A percentile compares a stretch with the other conserved stretches of the same genome.
Conservation (phyloP, 2,113 vertebrate species). For the Octodon degus region DNA sequence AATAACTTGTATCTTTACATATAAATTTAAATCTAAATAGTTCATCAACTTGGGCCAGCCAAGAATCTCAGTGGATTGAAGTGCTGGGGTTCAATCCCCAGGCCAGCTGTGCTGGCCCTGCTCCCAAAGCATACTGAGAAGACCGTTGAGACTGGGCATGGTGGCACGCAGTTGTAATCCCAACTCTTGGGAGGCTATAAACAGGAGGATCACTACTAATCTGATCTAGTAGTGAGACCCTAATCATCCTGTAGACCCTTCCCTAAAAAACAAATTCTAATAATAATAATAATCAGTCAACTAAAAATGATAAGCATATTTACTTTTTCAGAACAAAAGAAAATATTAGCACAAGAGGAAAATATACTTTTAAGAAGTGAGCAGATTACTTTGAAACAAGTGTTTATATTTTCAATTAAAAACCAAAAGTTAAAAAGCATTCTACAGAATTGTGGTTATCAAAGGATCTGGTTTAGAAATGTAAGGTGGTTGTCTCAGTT, state of each 20-base stretch:
- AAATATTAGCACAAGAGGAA: neutral
- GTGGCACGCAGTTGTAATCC: no score
- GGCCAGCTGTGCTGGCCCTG: no score
- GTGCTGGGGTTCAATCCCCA: no score
- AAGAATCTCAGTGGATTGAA: no score
- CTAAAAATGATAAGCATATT: neutral
- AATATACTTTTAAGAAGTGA: neutral
- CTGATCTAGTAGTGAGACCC: no score
- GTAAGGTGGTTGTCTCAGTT: neutral
- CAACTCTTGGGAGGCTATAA: no score
- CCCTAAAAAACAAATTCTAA: no score
- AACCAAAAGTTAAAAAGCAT: neutral
- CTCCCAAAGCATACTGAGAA: no score
- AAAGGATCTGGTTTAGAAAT: neutral
- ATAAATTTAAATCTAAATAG: neutral
- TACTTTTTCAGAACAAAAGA: neutral
- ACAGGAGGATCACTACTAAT: no score
- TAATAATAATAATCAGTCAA: neutral
- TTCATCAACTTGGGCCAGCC: neutral
- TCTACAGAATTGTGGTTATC: neutral
- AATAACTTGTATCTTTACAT: neutral
- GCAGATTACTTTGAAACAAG: neutral
- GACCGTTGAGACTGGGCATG: no score
- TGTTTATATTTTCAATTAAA: neutral
- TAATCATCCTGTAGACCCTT: no score